phyloP scores from a whole-genome alignment of 1,140 invertebrate species.

The Forficula auricularia region DNA sequence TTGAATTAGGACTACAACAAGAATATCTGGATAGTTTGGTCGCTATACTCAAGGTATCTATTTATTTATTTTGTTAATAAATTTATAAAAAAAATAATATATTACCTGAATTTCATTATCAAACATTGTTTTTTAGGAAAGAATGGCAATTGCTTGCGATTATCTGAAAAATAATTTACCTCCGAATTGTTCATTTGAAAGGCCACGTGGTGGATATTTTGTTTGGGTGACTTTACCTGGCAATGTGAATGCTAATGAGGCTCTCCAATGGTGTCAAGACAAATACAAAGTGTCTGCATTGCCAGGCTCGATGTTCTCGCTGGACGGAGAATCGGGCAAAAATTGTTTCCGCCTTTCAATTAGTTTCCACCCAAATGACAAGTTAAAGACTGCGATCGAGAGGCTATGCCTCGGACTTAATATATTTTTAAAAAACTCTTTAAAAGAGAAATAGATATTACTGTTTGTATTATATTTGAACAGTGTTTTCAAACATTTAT shows the following conservation, averaged over 20 bases:
- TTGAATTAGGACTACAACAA: constrained; percentile 32
- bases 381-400: constrained; percentile 17
- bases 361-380: constrained; percentile 26
- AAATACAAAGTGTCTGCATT: constrained; percentile 29
- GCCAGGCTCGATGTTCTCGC: constrained; percentile 29
- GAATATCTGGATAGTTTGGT: constrained; percentile 27
- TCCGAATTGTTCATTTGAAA: constrained; percentile 24
- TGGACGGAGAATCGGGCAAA: constrained; percentile 17
- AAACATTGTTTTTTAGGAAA: constrained; percentile 20
- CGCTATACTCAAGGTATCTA: constrained; percentile 26
- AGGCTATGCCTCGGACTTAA: constrained; percentile 20
- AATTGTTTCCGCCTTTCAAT: constrained; percentile 30
- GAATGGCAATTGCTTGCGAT: constrained; percentile 27
- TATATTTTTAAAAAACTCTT: constrained; percentile 14
- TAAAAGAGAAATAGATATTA: no score
- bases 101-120: not conserved
- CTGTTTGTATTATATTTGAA: no score
- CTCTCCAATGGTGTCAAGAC: constrained; percentile 25
- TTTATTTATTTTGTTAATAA: not conserved
- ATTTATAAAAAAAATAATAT: constrained; percentile 1
- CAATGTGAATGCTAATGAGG: constrained; percentile 21
- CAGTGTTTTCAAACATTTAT: no score
- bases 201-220: constrained; percentile 37
- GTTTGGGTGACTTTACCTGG: constrained; percentile 34
- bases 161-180: constrained; percentile 27